Evolutionary conservation across 2,888 invertebrate genomes (phyloP).

Genomic region (Camptogramma bilineatum): DNA sequence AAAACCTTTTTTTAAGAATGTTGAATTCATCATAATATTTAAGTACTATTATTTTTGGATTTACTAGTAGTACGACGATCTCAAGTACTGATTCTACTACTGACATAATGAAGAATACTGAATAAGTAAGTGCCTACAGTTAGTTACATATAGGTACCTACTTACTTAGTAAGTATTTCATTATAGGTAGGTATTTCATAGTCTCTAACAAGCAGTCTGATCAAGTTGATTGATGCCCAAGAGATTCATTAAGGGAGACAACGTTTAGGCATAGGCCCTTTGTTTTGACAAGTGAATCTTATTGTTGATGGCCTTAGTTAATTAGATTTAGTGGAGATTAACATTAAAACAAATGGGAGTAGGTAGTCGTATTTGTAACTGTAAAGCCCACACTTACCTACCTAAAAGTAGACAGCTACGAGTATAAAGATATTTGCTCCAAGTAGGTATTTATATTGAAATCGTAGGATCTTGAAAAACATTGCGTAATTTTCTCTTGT

Average conservation of each 20-base stretch:
- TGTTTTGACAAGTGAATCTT: conserved; percentile 38
- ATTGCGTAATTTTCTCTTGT: too few species aligned
- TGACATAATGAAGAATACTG: background rate
- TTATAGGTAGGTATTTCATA: conserved; percentile 46
- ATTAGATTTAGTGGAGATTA: conserved; percentile 6
- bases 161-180: conserved; percentile 40
- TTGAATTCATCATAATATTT: too few species aligned
- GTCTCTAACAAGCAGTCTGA: conserved; percentile 48
- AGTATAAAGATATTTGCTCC: too few species aligned
- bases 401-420: too few species aligned
- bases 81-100: too few species aligned
- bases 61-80: too few species aligned
- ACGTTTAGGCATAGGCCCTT: conserved; percentile 44
- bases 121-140: background rate
- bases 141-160: background rate
- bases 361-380: background rate
- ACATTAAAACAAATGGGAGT: background rate
- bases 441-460: too few species aligned
- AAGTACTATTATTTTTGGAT: too few species aligned
- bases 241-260: conserved; percentile 57
- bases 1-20: too few species aligned
- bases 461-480: too few species aligned
- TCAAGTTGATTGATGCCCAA: conserved; percentile 59
- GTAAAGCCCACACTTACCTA: background rate
- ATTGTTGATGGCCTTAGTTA: conserved; percentile 37